Percentiles rank a stretch among this genome's conserved stretches.
phyloP scores from a whole-genome alignment of 1,140 invertebrate species.

The Copidosoma floridanum region DNA sequence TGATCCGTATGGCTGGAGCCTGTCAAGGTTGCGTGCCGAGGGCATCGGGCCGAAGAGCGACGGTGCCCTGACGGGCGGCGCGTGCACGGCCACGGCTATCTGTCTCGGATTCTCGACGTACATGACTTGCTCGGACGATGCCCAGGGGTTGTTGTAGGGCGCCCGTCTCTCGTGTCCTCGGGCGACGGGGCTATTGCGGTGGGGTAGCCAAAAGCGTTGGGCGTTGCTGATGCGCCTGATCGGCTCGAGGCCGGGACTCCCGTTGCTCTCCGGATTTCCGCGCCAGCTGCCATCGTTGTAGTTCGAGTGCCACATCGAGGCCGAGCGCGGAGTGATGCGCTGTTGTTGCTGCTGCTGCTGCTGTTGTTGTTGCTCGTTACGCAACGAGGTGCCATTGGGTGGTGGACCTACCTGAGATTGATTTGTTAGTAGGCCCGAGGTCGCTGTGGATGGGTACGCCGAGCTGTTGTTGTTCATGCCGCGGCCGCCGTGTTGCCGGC shows the following conservation, averaged over 20 bases:
- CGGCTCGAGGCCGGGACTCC: too few relatives aligned
- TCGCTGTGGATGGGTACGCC: conserved; percentile 15
- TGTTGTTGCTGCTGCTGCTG: conserved; percentile 3
- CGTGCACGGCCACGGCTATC: background rate
- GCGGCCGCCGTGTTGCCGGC: conserved; percentile 13
- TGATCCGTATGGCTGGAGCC: conserved; percentile 14
- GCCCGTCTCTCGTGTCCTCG: conserved; percentile 3
- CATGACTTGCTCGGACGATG: conserved; percentile 14
- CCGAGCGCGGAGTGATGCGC: conserved; percentile 11
- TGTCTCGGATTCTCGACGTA: conserved; percentile 9
- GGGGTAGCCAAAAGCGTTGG: conserved; percentile 9
- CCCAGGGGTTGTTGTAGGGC: conserved; percentile 19
- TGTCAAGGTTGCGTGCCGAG: background rate
- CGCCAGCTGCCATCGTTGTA: conserved; percentile 14
- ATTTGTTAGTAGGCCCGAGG: conserved; percentile 19
- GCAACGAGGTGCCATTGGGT: too few relatives aligned
- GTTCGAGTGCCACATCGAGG: conserved; percentile 27
- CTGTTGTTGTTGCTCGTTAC: too few relatives aligned
- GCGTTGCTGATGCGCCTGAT: too few relatives aligned
- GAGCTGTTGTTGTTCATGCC: background rate
- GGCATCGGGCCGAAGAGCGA: conserved; percentile 3
- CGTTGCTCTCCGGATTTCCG: background rate
- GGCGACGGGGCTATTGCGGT: background rate
- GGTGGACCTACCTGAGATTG: conserved; percentile 9
- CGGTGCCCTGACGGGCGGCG: background rate